Evolutionary conservation across 2,797 vertebrate genomes (phyloP).

Genomic region (Pangasius larnaudii): DNA sequence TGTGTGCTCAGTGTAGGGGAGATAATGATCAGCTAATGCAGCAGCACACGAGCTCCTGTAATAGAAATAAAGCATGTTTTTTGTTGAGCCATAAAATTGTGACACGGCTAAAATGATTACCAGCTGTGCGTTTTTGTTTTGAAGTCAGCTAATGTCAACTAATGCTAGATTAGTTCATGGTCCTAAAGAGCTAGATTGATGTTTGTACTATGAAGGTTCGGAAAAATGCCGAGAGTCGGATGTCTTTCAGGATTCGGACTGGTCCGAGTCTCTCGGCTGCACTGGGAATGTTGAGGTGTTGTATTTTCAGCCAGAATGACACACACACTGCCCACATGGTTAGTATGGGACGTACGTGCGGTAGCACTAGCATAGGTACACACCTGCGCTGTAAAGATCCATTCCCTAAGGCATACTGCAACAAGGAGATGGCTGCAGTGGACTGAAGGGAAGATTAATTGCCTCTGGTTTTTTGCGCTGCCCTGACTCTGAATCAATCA

Average conservation of each 20-base stretch:
- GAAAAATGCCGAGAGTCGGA: neutral
- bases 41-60: conserved; percentile 6
- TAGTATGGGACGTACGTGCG: neutral
- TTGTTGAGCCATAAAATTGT: conserved; percentile 8
- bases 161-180: neutral
- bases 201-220: neutral
- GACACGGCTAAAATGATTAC: conserved; percentile 16
- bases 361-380: neutral
- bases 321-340: neutral
- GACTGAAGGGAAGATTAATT: conserved; percentile 52
- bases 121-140: conserved; percentile 10
- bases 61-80: conserved; percentile 22
- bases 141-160: neutral
- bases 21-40: conserved; percentile 21
- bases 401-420: neutral
- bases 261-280: neutral
- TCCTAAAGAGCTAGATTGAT: neutral
- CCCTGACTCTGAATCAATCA: conserved; percentile 44
- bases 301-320: neutral
- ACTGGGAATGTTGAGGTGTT: neutral
- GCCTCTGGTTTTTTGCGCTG: conserved; percentile 41
- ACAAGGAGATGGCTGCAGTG: conserved; percentile 21
- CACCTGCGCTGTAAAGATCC: neutral
- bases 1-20: conserved; percentile 20
- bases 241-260: neutral